These are phyloP conservation scores for Dexiosoma caninum DNA, from an alignment of 2,888 invertebrate genomes.

Conservation along the genomic window DNA sequence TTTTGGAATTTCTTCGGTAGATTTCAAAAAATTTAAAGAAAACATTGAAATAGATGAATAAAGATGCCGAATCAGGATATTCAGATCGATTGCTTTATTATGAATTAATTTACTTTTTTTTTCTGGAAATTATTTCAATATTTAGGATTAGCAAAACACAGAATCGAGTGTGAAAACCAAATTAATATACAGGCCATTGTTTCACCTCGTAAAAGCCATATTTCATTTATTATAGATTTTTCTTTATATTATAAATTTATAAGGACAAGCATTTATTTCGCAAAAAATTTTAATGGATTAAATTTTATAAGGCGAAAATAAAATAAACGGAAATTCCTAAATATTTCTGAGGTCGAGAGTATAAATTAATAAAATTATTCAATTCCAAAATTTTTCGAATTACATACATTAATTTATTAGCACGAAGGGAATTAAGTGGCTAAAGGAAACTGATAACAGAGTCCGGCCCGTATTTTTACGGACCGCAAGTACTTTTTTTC, in stretches of 20 bases:
- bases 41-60: constrained; percentile 33
- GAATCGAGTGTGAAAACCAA: neutral
- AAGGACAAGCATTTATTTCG: neutral
- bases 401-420: no score
- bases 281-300: constrained; percentile 1
- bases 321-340: neutral
- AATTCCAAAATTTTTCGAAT: no score
- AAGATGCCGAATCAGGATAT: constrained; percentile 55
- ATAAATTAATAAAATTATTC: no score
- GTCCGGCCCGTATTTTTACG: no score
- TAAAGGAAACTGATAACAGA: no score
- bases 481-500: no score
- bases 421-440: no score
- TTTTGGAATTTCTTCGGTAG: constrained; percentile 60
- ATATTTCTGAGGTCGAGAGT: neutral
- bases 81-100: constrained; percentile 63
- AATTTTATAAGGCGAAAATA: neutral
- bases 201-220: constrained; percentile 3
- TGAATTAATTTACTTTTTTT: constrained; percentile 1
- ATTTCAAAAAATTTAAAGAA: constrained; percentile 36
- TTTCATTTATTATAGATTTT: constrained; percentile 38
- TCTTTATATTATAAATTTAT: neutral
- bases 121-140: constrained; percentile 33
- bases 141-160: constrained; percentile 31
- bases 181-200: constrained; percentile 6